These are phyloP conservation scores for Philotrypesis tridentata DNA, from an alignment of 1,140 invertebrate genomes.

Conservation along the genomic window DNA sequence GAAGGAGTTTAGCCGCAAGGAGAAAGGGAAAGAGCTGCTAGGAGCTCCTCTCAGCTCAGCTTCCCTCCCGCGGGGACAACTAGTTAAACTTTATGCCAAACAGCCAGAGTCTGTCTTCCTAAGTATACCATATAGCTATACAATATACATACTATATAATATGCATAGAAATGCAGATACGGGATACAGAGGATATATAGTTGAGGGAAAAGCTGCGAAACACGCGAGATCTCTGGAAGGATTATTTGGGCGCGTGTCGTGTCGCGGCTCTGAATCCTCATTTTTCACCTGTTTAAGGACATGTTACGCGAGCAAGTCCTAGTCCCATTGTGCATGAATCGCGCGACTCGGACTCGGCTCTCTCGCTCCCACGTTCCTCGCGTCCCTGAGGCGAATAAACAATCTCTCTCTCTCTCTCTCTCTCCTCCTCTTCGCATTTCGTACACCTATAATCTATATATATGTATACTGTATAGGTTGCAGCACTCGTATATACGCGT, in stretches of 20 bases:
- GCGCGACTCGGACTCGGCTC: conserved; percentile 22
- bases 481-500: background rate
- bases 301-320: background rate
- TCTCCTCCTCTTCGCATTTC: conserved; percentile 27
- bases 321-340: conserved; percentile 35
- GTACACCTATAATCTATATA: conserved; percentile 42
- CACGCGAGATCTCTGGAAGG: too few species aligned
- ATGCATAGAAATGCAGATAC: too few species aligned
- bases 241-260: background rate
- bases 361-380: conserved; percentile 41
- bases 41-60: background rate
- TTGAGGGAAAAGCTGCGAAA: too few species aligned
- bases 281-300: conserved; percentile 45
- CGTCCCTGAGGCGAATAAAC: conserved; percentile 31
- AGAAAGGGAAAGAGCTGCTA: conserved; percentile 4
- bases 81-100: conserved; percentile 32
- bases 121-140: too few species aligned
- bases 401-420: conserved; percentile 30
- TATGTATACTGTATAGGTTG: too few species aligned
- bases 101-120: too few species aligned
- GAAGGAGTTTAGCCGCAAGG: background rate
- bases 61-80: conserved; percentile 5
- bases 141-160: too few species aligned
- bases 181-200: too few species aligned
- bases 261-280: conserved; percentile 34